These are phyloP conservation scores for Cetoscarus ocellatus DNA, from an alignment of 2,797 vertebrate genomes.

Conservation along the genomic window DNA sequence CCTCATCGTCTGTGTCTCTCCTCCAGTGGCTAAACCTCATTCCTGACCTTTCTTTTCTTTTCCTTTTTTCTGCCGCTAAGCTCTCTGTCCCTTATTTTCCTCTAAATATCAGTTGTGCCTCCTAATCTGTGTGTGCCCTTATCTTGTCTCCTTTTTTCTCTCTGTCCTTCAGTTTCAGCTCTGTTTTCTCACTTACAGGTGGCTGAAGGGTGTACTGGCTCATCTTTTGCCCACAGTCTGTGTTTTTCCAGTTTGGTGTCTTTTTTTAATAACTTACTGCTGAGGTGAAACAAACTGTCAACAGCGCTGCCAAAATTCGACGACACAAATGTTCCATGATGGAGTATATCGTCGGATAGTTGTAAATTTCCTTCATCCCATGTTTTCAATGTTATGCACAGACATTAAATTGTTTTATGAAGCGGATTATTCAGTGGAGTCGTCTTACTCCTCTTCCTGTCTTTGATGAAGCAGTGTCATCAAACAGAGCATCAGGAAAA, in stretches of 20 bases:
- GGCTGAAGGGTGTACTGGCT: constrained; percentile 40
- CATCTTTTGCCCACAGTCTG: constrained; percentile 24
- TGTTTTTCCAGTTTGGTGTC: constrained; percentile 44
- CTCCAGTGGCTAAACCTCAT: constrained; percentile 39
- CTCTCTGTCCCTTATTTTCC: constrained; percentile 39
- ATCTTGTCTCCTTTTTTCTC: constrained; percentile 27
- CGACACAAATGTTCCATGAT: no score
- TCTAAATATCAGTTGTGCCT: constrained; percentile 57
- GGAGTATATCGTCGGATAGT: no score
- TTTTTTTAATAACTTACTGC: constrained; percentile 48
- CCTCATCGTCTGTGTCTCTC: constrained; percentile 28
- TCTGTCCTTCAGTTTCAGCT: constrained; percentile 18
- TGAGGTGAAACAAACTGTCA: not conserved
- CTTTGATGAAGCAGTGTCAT: no score
- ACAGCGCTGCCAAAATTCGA: no score
- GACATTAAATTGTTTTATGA: no score
- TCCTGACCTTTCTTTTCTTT: constrained; percentile 53
- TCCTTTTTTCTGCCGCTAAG: constrained; percentile 25
- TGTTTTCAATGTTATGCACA: no score
- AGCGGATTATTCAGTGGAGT: no score
- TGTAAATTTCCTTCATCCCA: no score
- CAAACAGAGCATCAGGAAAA: no score
- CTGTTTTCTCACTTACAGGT: constrained; percentile 52
- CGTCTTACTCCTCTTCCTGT: no score
- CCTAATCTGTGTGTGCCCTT: constrained; percentile 57